These are phyloP conservation scores for Anodontia alba DNA, from an alignment of 2,888 invertebrate genomes.

Conservation along the genomic window DNA sequence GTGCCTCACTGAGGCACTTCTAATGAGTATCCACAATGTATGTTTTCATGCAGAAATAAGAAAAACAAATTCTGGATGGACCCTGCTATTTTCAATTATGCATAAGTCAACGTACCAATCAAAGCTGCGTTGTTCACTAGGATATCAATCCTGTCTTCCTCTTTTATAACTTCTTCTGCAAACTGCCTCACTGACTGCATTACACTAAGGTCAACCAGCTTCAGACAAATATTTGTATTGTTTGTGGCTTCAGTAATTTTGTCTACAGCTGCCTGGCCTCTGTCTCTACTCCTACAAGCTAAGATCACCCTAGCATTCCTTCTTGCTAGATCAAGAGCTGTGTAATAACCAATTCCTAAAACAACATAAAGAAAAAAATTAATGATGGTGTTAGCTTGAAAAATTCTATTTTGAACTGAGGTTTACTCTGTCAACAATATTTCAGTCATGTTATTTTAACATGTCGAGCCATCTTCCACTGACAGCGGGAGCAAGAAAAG, in stretches of 20 bases:
- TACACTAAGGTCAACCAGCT: slow-evolving; percentile 67
- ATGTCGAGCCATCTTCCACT: too few relatives aligned
- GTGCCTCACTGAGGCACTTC: too few relatives aligned
- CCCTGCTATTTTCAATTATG: too few relatives aligned
- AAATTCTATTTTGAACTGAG: too few relatives aligned
- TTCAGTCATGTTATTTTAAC: too few relatives aligned
- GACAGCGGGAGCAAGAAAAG: too few relatives aligned
- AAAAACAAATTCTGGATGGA: too few relatives aligned
- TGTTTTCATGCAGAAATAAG: too few relatives aligned
- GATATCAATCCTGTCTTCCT: slow-evolving; percentile 73
- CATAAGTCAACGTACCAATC: slow-evolving; percentile 68
- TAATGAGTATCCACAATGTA: too few relatives aligned
- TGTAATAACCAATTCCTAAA: slow-evolving; percentile 77
- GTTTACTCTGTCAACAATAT: too few relatives aligned
- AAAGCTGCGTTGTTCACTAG: slow-evolving; percentile 80
- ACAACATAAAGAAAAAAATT: not conserved
- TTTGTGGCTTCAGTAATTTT: slow-evolving; percentile 82
- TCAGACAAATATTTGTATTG: slow-evolving; percentile 69
- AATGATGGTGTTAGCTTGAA: too few relatives aligned
- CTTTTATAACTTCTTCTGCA: slow-evolving; percentile 61
- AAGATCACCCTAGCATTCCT: slow-evolving; percentile 77
- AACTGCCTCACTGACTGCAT: slow-evolving; percentile 75
- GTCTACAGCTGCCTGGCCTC: slow-evolving; percentile 63
- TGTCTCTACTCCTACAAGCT: slow-evolving; percentile 70
- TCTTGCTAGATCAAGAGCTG: slow-evolving; percentile 75